Conservation (phyloP, 1,140 invertebrate genomes). For the Scaptomyza pallida region DNA sequence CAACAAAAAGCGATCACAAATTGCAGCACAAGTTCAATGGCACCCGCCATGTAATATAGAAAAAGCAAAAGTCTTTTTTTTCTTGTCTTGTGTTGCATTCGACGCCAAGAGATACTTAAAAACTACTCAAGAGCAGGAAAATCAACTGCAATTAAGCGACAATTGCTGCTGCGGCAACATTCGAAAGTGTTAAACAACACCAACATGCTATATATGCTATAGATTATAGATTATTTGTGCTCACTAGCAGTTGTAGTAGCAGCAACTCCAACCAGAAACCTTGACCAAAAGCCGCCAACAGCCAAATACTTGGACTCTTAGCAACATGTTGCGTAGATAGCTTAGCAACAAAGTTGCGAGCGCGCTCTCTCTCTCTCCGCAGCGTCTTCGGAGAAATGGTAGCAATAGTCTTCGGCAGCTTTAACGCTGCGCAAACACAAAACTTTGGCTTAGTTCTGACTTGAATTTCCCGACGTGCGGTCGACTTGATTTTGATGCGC, state of each 20-base stretch:
- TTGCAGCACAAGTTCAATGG: conserved; percentile 46
- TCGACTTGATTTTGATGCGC: conserved; percentile 37
- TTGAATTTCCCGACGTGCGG: conserved; percentile 73
- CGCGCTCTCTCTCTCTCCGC: conserved; percentile 28
- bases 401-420: conserved; percentile 45
- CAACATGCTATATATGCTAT: conserved; percentile 63
- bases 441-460: conserved; percentile 78
- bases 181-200: conserved; percentile 75
- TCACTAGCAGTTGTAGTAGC: background rate
- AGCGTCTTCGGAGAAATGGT: conserved; percentile 50
- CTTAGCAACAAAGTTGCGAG: conserved; percentile 37
- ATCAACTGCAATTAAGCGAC: conserved; percentile 78
- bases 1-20: conserved; percentile 42
- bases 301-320: conserved; percentile 31
- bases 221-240: conserved; percentile 77
- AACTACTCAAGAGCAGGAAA: conserved; percentile 60
- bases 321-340: conserved; percentile 60
- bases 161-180: conserved; percentile 59
- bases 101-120: conserved; percentile 16
- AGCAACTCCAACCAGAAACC: conserved; percentile 48
- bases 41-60: conserved; percentile 40
- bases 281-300: conserved; percentile 55
- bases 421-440: conserved; percentile 44
- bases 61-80: conserved; percentile 69
- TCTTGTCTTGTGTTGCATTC: background rate